These are phyloP conservation scores for Entomobrya proxima DNA, from an alignment of 2,888 invertebrate genomes.

Conservation along the genomic window DNA sequence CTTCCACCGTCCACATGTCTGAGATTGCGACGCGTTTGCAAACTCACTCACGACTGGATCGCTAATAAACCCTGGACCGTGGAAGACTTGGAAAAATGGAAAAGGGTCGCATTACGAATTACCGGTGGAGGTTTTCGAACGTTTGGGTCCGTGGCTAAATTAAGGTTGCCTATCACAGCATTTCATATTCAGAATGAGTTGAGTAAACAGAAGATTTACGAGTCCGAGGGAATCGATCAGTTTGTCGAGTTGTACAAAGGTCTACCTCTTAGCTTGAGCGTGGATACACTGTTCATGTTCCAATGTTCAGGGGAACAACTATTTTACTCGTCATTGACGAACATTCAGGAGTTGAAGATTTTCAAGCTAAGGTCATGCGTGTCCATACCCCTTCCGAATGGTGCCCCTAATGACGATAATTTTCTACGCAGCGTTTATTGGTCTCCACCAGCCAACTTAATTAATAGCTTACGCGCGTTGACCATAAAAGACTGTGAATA, in stretches of 20 bases:
- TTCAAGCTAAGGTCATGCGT: neutral
- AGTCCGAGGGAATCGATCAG: neutral
- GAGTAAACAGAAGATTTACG: neutral
- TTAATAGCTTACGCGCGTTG: neutral
- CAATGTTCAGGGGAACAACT: neutral
- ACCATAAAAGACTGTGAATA: neutral
- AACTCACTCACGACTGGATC: neutral
- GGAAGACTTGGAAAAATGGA: constrained; percentile 1
- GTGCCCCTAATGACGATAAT: neutral
- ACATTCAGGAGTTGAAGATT: neutral
- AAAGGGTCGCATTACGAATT: neutral
- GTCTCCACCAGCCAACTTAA: neutral
- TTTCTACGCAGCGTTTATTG: neutral
- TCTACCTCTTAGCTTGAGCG: neutral
- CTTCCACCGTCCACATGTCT: neutral
- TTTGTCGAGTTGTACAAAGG: neutral
- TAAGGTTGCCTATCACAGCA: neutral
- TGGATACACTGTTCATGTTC: neutral
- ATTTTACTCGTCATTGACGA: neutral
- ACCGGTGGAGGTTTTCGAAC: constrained; percentile 5
- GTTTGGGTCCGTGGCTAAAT: neutral
- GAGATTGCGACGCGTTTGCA: constrained; percentile 1
- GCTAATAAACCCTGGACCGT: neutral
- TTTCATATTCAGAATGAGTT: neutral
- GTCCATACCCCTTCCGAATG: neutral